Conservation (phyloP, 2,888 invertebrate genomes). For the Macrosoma leucophasiata region DNA sequence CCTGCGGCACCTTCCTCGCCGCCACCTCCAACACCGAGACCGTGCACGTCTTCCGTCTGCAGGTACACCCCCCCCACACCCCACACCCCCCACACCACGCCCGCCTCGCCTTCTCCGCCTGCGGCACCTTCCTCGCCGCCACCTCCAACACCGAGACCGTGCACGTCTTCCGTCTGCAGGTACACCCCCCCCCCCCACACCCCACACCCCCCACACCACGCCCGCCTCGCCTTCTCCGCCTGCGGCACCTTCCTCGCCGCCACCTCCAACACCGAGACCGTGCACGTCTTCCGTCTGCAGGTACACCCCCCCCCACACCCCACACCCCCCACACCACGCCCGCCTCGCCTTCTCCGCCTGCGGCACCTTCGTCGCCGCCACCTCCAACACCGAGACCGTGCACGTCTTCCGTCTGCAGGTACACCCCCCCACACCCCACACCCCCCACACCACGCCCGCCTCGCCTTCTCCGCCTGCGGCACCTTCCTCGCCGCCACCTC, state of each 20-base stretch:
- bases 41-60: constrained; percentile 96
- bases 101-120: constrained; percentile 94
- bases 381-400: constrained; percentile 98
- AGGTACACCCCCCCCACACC: too few relatives aligned
- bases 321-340: too few relatives aligned
- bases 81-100: too few relatives aligned
- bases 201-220: too few relatives aligned
- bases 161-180: constrained; percentile 93
- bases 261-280: constrained; percentile 98
- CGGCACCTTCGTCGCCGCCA: constrained; percentile 86
- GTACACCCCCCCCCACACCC: too few relatives aligned
- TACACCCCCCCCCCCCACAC: too few relatives aligned
- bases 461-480: constrained; percentile 91
- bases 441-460: too few relatives aligned
- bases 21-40: constrained; percentile 99
- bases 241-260: constrained; percentile 88
- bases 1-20: constrained; percentile 85
- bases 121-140: constrained; percentile 86
- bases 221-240: constrained; percentile 94
- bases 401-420: constrained; percentile 93
- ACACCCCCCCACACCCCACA: too few relatives aligned
- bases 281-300: constrained; percentile 94
- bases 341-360: constrained; percentile 95
- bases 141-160: constrained; percentile 99
- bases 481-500: constrained; percentile 93